A percentile compares a stretch with the other conserved stretches of the same genome.
phyloP scores from a whole-genome alignment of 2,113 vertebrate species.

The Tylochromis polylepis region DNA sequence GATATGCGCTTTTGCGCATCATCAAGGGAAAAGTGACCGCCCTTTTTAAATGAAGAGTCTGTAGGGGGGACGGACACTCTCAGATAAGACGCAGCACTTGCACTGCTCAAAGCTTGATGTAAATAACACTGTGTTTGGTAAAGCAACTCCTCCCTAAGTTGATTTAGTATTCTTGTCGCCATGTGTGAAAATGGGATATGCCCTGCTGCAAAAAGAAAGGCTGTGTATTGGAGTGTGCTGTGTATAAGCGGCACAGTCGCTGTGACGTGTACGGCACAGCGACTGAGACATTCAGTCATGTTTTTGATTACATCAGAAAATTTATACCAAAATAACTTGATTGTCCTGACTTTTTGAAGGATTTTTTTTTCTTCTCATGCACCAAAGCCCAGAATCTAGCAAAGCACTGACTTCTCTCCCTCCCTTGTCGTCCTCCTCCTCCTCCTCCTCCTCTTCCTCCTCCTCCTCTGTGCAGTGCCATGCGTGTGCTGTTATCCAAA shows the following conservation, averaged over 20 bases:
- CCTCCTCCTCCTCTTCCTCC: not conserved
- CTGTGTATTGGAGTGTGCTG: slow-evolving; percentile 5
- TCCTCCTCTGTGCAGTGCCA: slow-evolving; percentile 77
- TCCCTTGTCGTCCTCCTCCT: not conserved
- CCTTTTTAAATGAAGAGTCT: slow-evolving; percentile 26
- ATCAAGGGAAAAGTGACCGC: slow-evolving; percentile 31
- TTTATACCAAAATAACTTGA: not conserved
- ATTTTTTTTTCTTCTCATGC: not conserved
- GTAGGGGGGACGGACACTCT: slow-evolving; percentile 4
- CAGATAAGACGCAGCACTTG: slow-evolving; percentile 22
- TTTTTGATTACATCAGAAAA: slow-evolving; percentile 3
- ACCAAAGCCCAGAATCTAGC: not conserved
- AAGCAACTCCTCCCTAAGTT: slow-evolving; percentile 44
- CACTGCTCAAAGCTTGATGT: slow-evolving; percentile 38
- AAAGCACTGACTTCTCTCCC: not conserved
- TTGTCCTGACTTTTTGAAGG: not conserved
- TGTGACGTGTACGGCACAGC: slow-evolving; percentile 2
- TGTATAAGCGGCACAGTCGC: slow-evolving; percentile 15
- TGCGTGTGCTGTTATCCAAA: slow-evolving; percentile 95
- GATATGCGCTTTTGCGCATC: slow-evolving; percentile 40
- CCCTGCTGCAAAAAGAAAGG: slow-evolving; percentile 23
- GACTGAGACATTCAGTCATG: not conserved
- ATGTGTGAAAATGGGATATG: slow-evolving; percentile 48
- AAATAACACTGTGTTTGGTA: slow-evolving; percentile 51
- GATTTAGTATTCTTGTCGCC: slow-evolving; percentile 54